These are phyloP conservation scores for Pollachius pollachius DNA, from an alignment of 2,113 vertebrate species.

Conservation along the genomic window DNA sequence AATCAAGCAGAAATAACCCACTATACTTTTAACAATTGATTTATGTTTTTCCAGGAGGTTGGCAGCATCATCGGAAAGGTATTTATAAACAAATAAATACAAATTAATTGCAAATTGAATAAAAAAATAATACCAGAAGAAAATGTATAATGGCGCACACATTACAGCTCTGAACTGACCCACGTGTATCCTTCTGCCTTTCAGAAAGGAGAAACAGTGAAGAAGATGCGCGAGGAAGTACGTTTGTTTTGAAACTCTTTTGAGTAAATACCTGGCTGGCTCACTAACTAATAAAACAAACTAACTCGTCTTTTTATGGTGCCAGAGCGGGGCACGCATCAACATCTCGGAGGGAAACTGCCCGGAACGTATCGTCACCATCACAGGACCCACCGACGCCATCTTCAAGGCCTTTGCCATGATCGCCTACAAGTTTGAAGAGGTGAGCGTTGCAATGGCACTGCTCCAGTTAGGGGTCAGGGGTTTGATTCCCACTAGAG, in stretches of 20 bases:
- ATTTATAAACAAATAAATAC: slow-evolving; percentile 32
- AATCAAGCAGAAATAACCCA: too few species aligned
- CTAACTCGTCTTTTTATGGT: slow-evolving; percentile 2
- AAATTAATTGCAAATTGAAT: too few species aligned
- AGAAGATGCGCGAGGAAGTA: slow-evolving; percentile 99
- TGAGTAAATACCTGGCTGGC: too few species aligned
- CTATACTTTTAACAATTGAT: slow-evolving; percentile 1
- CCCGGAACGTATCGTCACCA: slow-evolving; percentile 96
- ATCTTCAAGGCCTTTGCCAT: slow-evolving; percentile 99
- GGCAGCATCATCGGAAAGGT: slow-evolving; percentile 99
- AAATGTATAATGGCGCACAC: background rate
- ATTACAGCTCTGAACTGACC: background rate
- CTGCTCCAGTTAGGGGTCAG: too few species aligned
- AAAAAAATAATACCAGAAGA: slow-evolving; percentile 1
- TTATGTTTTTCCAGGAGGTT: slow-evolving; percentile 83
- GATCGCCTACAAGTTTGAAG: slow-evolving; percentile 99
- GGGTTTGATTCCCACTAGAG: too few species aligned
- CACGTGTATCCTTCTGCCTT: slow-evolving; percentile 12
- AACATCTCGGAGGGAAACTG: slow-evolving; percentile 99
- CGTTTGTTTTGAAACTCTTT: slow-evolving; percentile 10
- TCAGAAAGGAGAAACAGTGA: slow-evolving; percentile 98
- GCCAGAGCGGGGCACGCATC: slow-evolving; percentile 92
- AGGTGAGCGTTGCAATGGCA: slow-evolving; percentile 71
- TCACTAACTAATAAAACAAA: too few species aligned
- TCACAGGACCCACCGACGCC: slow-evolving; percentile 95